Percentiles rank a stretch among this genome's conserved stretches.
Conservation (phyloP, 2,797 vertebrate species). For the Pangasius larnaudii region DNA sequence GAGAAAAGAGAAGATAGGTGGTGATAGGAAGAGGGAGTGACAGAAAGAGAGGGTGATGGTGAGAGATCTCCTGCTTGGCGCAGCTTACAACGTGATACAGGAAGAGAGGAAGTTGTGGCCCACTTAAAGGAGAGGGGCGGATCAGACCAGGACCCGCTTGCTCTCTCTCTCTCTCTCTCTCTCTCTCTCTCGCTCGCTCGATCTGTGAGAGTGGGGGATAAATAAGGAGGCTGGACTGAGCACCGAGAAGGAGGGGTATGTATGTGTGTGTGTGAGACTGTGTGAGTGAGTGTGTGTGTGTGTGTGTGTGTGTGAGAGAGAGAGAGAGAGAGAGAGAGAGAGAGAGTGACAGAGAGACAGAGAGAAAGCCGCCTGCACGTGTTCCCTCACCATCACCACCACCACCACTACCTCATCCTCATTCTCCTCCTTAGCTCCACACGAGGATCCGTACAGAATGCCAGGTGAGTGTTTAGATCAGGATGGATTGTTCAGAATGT, state of each 20-base stretch:
- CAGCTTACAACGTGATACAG: constrained; percentile 42
- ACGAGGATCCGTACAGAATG: constrained; percentile 15
- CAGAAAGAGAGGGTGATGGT: constrained; percentile 34
- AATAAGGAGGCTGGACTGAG: constrained; percentile 23
- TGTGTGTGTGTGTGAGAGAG: not conserved
- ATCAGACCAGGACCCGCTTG: constrained; percentile 15
- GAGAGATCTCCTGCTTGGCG: constrained; percentile 28
- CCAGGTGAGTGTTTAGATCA: constrained; percentile 19
- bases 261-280: not conserved
- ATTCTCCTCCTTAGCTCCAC: constrained; percentile 4
- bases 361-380: constrained; percentile 26
- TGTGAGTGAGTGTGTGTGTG: not conserved
- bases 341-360: not conserved
- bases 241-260: constrained; percentile 28
- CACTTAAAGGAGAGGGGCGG: constrained; percentile 50
- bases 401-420: not conserved
- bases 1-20: not conserved
- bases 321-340: not conserved
- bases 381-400: constrained; percentile 22
- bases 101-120: constrained; percentile 39
- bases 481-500: not conserved
- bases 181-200: not conserved
- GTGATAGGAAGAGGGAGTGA: constrained; percentile 29
- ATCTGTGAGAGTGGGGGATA: not conserved
- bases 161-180: constrained; percentile 27